Evolutionary conservation across 2,888 invertebrate genomes (phyloP), one percentile per base, ranked within the genome.

Genomic region (Philonicus albiceps): DNA sequence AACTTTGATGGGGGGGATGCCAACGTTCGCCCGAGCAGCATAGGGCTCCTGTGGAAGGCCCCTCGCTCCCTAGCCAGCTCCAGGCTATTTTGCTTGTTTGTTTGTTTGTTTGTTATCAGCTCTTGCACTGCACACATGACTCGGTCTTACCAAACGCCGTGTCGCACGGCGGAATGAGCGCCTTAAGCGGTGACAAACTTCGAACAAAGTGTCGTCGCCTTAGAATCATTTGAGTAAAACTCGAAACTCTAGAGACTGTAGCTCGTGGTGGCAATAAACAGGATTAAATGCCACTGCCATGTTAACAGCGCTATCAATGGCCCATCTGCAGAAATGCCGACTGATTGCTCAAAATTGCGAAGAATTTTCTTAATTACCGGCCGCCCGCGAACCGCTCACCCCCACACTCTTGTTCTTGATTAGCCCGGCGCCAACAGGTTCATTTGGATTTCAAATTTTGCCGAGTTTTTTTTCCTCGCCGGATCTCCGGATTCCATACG

Each of bases 21-120:
- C 27, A 11, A 27, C 22, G 27, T 11, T 11, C 64, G 27, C 22
- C 64, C 11, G 76, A 22, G 40, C 22, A 22, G 34, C 22, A 11
- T 27, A 8, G 8, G 7, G 37, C 13, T 31, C 76, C 34, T 31
- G 22, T 19, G 40, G n/a, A 76, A 37, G 3, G 22, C 22, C 27
- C 40, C 49, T 27, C 40, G 5, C n/a, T 49, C 16, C 80, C 7
- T 8, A 16, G 16, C 13, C 1, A 19, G 64, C 53, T 40, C 49
- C 27, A 30, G 30, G 49, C 30, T 16, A 49, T 80, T 80, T 80
- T 27, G 30, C 43, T 49, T 80, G 80, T 53, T 49, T 80, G 80
- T 53, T 80, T 43, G 43, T 43, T 80, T 80, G 78, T 80, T 80
- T 78, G 78, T 78, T 43, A 80, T 53, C 53, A 80, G 53, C 53